Base-by-base conservation (phyloP, 2,888 invertebrate genomes). In the Stramonita haemastoma region DNA sequence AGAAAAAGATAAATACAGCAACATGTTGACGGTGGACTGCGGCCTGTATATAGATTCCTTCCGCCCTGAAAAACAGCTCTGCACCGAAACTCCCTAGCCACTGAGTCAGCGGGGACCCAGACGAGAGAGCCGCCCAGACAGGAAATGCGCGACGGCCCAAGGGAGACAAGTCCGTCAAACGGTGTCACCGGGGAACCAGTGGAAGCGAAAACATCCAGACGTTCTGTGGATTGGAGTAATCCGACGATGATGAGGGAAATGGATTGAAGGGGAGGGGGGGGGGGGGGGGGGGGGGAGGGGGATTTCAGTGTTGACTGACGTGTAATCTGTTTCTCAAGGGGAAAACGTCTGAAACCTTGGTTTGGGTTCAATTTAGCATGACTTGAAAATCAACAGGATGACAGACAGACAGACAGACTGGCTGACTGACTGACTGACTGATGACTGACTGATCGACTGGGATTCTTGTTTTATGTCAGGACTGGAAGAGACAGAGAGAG, bases 151-250 rank as follows among this genome's bases (percentile, higher is more conserved):
- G 73, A 8, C n/a, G 8, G 73, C n/a, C 73, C 26, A 77, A 77
- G 73, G 73, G 73, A 77, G 73, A 77, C n/a, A 26, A 77, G 26
- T 29, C 73, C n/a, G 73, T 77, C 73, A n/a, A 77, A 77, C 73
- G 26, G 73, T 77, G 73, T 77, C 73, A 77, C 26, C 73, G 29
- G 73, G 73, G 29, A 22, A 29, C n/a, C 13, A 77, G 4, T 77
- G 73, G 73, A 13, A 22, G 8, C 13, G 73, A 66, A 66, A 19
- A 66, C 26, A 11, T 19, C 66, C 66, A 66, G 66, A 66, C 66
- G 66, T 46, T 46, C 46, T 46, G 46, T 46, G 46, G 46, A 46
- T 8, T 46, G 8, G 46, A 46, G 46, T 46, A 46, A 46, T 46
- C 46, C 46, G 46, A 46, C 4, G 46, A 46, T 46, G 46, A 46